phyloP scores from a whole-genome alignment of 2,113 vertebrate species.

The Lipotes vexillifer region DNA sequence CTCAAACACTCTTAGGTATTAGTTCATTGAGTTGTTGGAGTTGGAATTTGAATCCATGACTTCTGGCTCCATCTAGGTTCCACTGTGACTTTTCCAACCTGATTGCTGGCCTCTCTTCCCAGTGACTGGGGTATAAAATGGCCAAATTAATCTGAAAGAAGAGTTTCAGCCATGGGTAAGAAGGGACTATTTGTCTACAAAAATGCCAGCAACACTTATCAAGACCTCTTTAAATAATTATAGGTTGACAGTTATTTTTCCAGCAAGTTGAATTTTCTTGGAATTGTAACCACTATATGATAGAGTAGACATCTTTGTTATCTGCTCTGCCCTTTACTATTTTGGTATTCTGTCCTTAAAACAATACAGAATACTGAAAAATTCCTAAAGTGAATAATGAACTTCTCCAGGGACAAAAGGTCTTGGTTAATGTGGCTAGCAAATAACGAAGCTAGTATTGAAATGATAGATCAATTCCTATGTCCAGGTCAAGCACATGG shows the following conservation, averaged over 20 bases:
- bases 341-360: slow-evolving; percentile 40
- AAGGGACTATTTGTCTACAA: not conserved
- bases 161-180: not conserved
- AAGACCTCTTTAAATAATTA: not conserved
- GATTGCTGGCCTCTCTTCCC: not conserved
- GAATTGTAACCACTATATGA: not conserved
- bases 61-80: not conserved
- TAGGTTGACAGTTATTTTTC: not conserved
- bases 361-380: not conserved
- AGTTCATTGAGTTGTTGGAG: not conserved
- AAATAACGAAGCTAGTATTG: not conserved
- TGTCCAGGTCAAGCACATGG: not conserved
- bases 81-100: not conserved
- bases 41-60: not conserved
- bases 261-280: slow-evolving; percentile 38
- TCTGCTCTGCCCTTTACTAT: slow-evolving; percentile 31
- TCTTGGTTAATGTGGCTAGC: slow-evolving; percentile 18
- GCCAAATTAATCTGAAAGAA: not conserved
- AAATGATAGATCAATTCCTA: not conserved
- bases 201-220: not conserved
- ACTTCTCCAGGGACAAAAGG: not conserved
- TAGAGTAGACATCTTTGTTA: not conserved
- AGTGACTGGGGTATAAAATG: not conserved
- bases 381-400: not conserved
- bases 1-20: rapidly evolving